phyloP scores from a whole-genome alignment of 2,797 vertebrate genomes.

The Benthosema pterotum region DNA sequence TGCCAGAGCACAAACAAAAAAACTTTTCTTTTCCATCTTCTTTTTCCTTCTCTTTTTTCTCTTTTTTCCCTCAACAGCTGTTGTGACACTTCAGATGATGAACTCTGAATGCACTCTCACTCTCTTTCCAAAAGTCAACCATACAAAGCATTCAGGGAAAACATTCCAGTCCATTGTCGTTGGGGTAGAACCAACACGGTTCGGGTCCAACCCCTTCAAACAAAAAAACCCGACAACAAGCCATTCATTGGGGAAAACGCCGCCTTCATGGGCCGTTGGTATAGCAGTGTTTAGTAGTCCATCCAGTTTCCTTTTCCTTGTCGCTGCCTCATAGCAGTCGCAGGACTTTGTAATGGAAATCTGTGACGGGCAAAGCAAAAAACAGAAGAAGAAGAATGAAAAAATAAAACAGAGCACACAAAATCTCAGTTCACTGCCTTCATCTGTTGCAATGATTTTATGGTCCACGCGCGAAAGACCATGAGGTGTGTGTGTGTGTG shows the following conservation, averaged over 20 bases:
- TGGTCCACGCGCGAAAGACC: conserved; percentile 54
- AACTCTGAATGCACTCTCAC: conserved; percentile 70
- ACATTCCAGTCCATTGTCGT: conserved; percentile 68
- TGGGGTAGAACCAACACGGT: conserved; percentile 44
- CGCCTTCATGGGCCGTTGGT: conserved; percentile 69
- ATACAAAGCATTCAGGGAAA: not conserved
- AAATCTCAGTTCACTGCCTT: conserved; percentile 75
- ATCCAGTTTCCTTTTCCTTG: conserved; percentile 54
- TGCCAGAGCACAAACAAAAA: no score
- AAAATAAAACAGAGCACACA: conserved; percentile 67
- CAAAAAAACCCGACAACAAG: conserved; percentile 68
- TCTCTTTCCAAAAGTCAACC: conserved; percentile 33
- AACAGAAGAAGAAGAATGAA: no score
- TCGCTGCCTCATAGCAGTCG: conserved; percentile 67
- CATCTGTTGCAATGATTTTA: conserved; percentile 75
- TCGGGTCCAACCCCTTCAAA: conserved; percentile 53
- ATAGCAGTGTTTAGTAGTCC: conserved; percentile 72
- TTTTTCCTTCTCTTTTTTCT: no score
- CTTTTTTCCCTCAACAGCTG: conserved; percentile 45
- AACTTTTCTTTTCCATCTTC: no score
- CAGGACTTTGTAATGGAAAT: conserved; percentile 81
- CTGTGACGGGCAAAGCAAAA: conserved; percentile 66
- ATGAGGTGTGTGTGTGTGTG: conserved; percentile 4
- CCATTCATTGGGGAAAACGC: conserved; percentile 66
- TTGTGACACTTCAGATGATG: conserved; percentile 61